Evolutionary conservation across 2,113 vertebrate genomes (phyloP).

Genomic region (Engystomops pustulosus): DNA sequence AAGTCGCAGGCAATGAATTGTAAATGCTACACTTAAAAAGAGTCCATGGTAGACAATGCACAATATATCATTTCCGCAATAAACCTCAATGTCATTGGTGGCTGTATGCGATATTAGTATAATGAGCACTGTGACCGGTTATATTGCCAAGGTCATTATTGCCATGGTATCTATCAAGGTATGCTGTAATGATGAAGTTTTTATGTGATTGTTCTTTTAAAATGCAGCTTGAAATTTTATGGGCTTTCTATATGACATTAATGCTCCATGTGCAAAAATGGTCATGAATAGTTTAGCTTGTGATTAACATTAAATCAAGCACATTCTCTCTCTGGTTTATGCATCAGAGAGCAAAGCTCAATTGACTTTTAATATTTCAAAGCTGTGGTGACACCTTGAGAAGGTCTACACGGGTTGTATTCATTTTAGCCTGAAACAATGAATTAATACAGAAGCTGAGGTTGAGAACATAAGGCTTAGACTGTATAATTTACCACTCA

Average conservation of each 20-base stretch:
- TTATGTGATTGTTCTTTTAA: conserved; percentile 53
- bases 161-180: conserved; percentile 49
- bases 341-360: conserved; percentile 46
- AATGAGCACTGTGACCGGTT: conserved; percentile 41
- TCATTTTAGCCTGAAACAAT: conserved; percentile 38
- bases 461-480: neutral
- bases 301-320: conserved; percentile 59
- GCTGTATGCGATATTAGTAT: conserved; percentile 50
- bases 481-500: conserved; percentile 27
- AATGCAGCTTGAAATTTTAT: conserved; percentile 50
- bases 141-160: conserved; percentile 54
- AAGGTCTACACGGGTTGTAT: conserved; percentile 26
- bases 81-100: conserved; percentile 50
- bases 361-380: conserved; percentile 56
- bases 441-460: conserved; percentile 21
- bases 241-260: conserved; percentile 44
- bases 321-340: conserved; percentile 51
- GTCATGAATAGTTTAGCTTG: conserved; percentile 54
- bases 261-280: conserved; percentile 43
- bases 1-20: conserved; percentile 38
- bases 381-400: conserved; percentile 14
- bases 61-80: conserved; percentile 47
- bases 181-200: conserved; percentile 47
- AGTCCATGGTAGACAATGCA: conserved; percentile 35
- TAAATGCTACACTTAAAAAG: conserved; percentile 53